Evolutionary conservation across 2,797 vertebrate species (phyloP).

Genomic region (Micromesistius poutassou): DNA sequence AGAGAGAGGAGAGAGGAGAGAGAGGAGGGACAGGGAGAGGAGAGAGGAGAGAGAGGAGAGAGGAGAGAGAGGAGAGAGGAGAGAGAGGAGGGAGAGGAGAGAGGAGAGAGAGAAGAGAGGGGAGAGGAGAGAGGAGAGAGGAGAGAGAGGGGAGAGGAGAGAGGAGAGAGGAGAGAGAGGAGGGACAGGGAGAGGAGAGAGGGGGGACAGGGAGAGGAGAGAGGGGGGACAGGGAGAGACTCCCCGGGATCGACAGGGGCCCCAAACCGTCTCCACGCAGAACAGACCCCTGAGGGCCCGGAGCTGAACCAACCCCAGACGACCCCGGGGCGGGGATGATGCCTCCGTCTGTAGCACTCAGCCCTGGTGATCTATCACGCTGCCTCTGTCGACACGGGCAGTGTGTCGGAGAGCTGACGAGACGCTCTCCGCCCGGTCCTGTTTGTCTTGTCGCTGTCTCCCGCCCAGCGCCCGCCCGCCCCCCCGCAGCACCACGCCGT

Average conservation of each 20-base stretch:
- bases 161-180: constrained; percentile 11
- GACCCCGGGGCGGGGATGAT: too few species aligned
- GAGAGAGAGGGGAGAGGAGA: constrained; percentile 2
- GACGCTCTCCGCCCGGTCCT: neutral
- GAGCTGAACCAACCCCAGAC: too few species aligned
- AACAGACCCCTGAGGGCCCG: too few species aligned
- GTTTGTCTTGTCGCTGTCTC: too few species aligned
- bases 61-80: constrained; percentile 9
- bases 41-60: constrained; percentile 14
- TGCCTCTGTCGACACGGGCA: neutral
- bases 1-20: constrained; percentile 14
- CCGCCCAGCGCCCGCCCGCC: too few species aligned
- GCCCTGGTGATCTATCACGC: neutral
- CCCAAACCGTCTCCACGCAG: too few species aligned
- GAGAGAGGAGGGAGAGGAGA: constrained; percentile 5
- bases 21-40: neutral
- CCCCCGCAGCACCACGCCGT: too few species aligned
- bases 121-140: neutral
- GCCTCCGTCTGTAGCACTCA: neutral
- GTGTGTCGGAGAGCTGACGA: neutral
- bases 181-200: too few species aligned
- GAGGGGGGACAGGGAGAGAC: too few species aligned
- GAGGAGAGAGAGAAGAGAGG: constrained; percentile 17
- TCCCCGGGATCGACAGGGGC: too few species aligned
- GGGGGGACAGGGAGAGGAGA: too few species aligned